phyloP scores from a whole-genome alignment of 2,888 invertebrate species.

The Malachius bipustulatus region DNA sequence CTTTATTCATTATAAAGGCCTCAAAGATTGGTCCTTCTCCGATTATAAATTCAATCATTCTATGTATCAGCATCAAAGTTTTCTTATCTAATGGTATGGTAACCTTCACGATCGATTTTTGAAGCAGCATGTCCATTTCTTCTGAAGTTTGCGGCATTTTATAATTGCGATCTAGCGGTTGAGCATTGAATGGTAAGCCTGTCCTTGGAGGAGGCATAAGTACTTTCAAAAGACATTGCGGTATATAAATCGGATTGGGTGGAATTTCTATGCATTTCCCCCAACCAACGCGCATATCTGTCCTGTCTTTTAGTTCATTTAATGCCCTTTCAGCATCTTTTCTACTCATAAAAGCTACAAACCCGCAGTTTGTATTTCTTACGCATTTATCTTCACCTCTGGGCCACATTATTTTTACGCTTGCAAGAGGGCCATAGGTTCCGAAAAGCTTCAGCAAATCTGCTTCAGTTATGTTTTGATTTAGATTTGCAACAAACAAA shows the following conservation, averaged over 20 bases:
- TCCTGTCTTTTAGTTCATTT: slow-evolving; percentile 71
- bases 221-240: slow-evolving; percentile 67
- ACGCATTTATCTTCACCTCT: slow-evolving; percentile 90
- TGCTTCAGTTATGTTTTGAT: slow-evolving; percentile 87
- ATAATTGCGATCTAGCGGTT: slow-evolving; percentile 44
- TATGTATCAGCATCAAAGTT: slow-evolving; percentile 82
- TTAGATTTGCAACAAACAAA: slow-evolving; percentile 90
- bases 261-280: slow-evolving; percentile 94
- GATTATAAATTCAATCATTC: slow-evolving; percentile 97
- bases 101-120: slow-evolving; percentile 86
- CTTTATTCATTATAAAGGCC: slow-evolving; percentile 95
- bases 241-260: slow-evolving; percentile 90
- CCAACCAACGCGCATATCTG: slow-evolving; percentile 93
- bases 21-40: slow-evolving; percentile 98
- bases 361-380: slow-evolving; percentile 89
- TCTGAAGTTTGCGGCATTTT: slow-evolving; percentile 21
- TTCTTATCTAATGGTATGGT: slow-evolving; percentile 47
- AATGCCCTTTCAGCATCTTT: slow-evolving; percentile 90
- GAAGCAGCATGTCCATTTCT: slow-evolving; percentile 50
- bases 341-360: slow-evolving; percentile 98
- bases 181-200: slow-evolving; percentile 97
- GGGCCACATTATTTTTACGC: slow-evolving; percentile 99
- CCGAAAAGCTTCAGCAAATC: slow-evolving; percentile 96
- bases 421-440: slow-evolving; percentile 90
- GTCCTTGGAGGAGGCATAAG: slow-evolving; percentile 78